phyloP scores from a whole-genome alignment of 2,888 invertebrate genomes.

The Drosophila stalkeri region DNA sequence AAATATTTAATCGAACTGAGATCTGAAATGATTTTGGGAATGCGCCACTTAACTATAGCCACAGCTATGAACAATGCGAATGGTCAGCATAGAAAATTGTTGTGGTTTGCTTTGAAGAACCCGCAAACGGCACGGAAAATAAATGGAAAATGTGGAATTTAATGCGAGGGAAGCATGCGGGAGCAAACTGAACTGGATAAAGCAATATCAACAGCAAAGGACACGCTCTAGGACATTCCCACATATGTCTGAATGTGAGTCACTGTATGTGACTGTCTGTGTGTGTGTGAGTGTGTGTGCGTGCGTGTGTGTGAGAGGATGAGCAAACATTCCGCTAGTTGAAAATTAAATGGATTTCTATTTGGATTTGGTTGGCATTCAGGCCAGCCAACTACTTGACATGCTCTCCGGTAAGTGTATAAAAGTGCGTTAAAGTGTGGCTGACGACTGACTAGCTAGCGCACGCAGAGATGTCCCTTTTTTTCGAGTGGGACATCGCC shows the following conservation, averaged over 20 bases:
- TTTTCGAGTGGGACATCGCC: constrained; percentile 41
- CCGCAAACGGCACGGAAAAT: constrained; percentile 13
- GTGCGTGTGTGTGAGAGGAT: constrained; percentile 29
- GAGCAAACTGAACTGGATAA: not conserved
- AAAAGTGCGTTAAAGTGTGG: constrained; percentile 64
- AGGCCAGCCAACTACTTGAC: constrained; percentile 52
- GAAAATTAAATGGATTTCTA: constrained; percentile 80
- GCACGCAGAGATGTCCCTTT: constrained; percentile 47
- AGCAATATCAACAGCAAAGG: constrained; percentile 5
- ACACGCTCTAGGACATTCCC: constrained; percentile 4
- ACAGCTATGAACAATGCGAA: constrained; percentile 20
- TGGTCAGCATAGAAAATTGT: constrained; percentile 29
- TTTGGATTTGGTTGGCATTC: constrained; percentile 61
- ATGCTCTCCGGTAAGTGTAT: constrained; percentile 64
- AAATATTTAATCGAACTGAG: not conserved
- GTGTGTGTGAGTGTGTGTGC: constrained; percentile 3
- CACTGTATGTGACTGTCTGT: constrained; percentile 4
- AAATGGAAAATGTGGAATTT: constrained; percentile 35
- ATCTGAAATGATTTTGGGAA: not conserved
- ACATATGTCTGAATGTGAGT: constrained; percentile 11
- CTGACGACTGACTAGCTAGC: constrained; percentile 47
- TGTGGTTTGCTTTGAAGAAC: constrained; percentile 23
- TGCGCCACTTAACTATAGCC: not conserved
- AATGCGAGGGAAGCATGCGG: constrained; percentile 21
- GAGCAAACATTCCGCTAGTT: constrained; percentile 68